Evolutionary conservation across 2,113 vertebrate species (phyloP).

Genomic region (Camelus bactrianus): DNA sequence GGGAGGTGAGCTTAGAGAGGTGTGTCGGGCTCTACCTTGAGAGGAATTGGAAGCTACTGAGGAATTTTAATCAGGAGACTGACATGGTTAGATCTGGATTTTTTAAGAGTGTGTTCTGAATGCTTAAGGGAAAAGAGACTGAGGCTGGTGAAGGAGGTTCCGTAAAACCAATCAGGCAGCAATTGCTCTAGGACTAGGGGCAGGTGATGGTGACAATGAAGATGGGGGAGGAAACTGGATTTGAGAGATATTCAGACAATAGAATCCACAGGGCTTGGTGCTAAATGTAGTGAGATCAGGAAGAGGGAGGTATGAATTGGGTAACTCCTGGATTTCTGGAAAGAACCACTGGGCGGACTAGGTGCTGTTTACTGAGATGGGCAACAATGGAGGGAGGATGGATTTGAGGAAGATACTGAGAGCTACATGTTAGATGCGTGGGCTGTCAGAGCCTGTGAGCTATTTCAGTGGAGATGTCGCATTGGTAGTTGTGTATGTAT

Average conservation of each 20-base stretch:
- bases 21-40: neutral
- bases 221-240: neutral
- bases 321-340: neutral
- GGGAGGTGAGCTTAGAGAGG: neutral
- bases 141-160: neutral
- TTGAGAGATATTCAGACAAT: neutral
- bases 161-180: neutral
- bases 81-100: neutral
- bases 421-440: neutral
- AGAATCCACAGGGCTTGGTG: neutral
- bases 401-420: neutral
- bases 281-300: neutral
- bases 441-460: too few species aligned
- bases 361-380: neutral
- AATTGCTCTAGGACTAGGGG: neutral
- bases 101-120: neutral
- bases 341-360: neutral
- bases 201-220: neutral
- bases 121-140: neutral
- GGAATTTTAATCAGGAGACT: neutral
- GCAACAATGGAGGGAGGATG: accelerated
- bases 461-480: neutral
- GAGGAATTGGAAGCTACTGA: neutral
- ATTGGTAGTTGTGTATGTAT: accelerated
- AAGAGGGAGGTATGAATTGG: neutral